A percentile compares a stretch with the other conserved stretches of the same genome.
Evolutionary conservation across 1,140 invertebrate species (phyloP).

Genomic region (Drosophila aff.): DNA sequence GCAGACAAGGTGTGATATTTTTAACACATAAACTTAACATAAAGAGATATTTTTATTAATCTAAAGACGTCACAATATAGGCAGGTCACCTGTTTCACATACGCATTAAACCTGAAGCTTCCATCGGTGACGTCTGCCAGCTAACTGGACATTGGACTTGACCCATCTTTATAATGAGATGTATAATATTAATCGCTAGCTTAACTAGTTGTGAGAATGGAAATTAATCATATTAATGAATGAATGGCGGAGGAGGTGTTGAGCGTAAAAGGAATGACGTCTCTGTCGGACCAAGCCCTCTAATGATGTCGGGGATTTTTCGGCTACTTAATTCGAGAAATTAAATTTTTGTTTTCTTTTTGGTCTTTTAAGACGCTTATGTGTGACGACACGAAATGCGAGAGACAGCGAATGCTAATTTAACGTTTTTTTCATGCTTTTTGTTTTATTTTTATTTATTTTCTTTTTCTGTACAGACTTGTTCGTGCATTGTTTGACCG

Average conservation of each 20-base stretch:
- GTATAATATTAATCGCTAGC: not conserved
- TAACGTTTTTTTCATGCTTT: not conserved
- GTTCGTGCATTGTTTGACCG: slow-evolving; percentile 38
- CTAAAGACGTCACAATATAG: slow-evolving; percentile 16
- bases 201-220: slow-evolving; percentile 18
- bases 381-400: slow-evolving; percentile 44
- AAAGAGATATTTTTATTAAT: slow-evolving; percentile 14
- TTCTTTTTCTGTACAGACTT: slow-evolving; percentile 33
- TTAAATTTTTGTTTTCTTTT: slow-evolving; percentile 1
- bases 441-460: slow-evolving; percentile 35
- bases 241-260: slow-evolving; percentile 33
- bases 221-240: slow-evolving; percentile 48
- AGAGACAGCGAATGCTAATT: slow-evolving; percentile 25
- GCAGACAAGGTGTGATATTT: slow-evolving; percentile 7
- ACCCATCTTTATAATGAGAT: slow-evolving; percentile 28
- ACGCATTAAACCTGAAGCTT: not conserved
- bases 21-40: not conserved
- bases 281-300: slow-evolving; percentile 43
- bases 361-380: slow-evolving; percentile 37
- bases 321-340: slow-evolving; percentile 49
- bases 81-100: not conserved
- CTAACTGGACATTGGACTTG: slow-evolving; percentile 8
- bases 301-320: slow-evolving; percentile 51
- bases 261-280: slow-evolving; percentile 48
- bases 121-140: slow-evolving; percentile 17